Percentiles rank a stretch among this genome's conserved stretches.
These are phyloP conservation scores for Hydrocynus forskahlii DNA, from an alignment of 2,797 vertebrate species.

Conservation along the genomic window DNA sequence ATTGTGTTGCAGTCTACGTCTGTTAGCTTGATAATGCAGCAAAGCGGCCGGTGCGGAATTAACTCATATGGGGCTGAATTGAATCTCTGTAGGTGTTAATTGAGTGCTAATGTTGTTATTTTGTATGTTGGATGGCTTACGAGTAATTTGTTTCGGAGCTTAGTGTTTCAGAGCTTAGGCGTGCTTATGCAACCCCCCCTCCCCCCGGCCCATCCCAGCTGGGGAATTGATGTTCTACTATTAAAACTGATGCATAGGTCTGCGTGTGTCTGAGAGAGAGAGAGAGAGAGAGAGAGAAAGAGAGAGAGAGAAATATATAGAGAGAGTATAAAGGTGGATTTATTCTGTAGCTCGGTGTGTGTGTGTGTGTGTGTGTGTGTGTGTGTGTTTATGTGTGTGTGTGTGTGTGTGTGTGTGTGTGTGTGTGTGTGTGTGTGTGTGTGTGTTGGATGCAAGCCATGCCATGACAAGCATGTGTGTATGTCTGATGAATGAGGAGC, in stretches of 20 bases:
- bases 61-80: constrained; percentile 21
- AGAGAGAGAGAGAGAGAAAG: constrained; percentile 38
- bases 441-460: background rate
- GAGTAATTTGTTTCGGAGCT: constrained; percentile 25
- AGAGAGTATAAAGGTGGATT: constrained; percentile 45
- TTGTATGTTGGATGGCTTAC: background rate
- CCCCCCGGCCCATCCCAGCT: background rate
- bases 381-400: constrained; percentile 7
- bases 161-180: background rate
- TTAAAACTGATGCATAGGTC: background rate
- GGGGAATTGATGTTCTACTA: constrained; percentile 3
- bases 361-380: background rate
- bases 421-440: constrained; percentile 11
- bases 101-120: constrained; percentile 30
- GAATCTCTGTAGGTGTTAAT: constrained; percentile 33
- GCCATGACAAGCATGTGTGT: constrained; percentile 12
- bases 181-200: background rate
- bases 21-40: constrained; percentile 20
- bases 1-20: constrained; percentile 1
- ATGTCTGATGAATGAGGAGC: constrained; percentile 23
- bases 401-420: background rate
- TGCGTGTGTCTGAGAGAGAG: constrained; percentile 41
- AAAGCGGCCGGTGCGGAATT: constrained; percentile 2
- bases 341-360: constrained; percentile 23
- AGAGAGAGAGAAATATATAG: constrained; percentile 49